A percentile compares a stretch with the other conserved stretches of the same genome.
Conservation (phyloP, 2,888 invertebrate species). For the Craniophora ligustri region DNA sequence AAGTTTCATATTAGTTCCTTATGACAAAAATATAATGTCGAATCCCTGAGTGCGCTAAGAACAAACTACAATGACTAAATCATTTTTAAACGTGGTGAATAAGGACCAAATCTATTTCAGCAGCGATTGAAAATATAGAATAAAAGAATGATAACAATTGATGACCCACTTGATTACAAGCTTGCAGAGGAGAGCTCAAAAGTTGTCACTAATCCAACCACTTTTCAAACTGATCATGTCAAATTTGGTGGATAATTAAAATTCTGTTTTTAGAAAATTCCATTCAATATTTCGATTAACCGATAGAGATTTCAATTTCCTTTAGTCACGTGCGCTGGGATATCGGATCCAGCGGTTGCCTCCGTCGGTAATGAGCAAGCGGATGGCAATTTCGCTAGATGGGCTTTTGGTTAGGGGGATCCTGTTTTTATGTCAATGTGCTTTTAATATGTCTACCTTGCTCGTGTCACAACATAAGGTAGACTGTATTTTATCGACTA, state of each 20-base stretch:
- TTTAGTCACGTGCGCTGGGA: slow-evolving; percentile 85
- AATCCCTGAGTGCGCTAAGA: too few relatives aligned
- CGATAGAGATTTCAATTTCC: slow-evolving; percentile 89
- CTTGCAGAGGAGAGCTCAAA: too few relatives aligned
- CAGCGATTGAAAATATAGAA: background rate
- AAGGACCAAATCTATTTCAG: too few relatives aligned
- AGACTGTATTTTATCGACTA: slow-evolving; percentile 57
- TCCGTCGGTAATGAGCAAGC: slow-evolving; percentile 85
- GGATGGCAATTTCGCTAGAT: slow-evolving; percentile 87
- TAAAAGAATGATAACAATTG: background rate
- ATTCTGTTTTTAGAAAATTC: slow-evolving; percentile 70
- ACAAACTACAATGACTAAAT: too few relatives aligned
- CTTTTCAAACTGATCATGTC: slow-evolving; percentile 30
- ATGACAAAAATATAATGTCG: too few relatives aligned
- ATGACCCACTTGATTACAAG: too few relatives aligned
- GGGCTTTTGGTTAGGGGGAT: slow-evolving; percentile 82
- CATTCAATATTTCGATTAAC: slow-evolving; percentile 86
- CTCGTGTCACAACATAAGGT: slow-evolving; percentile 57
- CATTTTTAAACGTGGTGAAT: too few relatives aligned
- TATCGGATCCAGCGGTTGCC: slow-evolving; percentile 85
- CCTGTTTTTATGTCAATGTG: slow-evolving; percentile 79
- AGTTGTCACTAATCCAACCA: background rate
- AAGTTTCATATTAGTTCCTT: too few relatives aligned
- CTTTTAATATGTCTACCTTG: slow-evolving; percentile 77
- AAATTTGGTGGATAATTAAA: slow-evolving; percentile 66